phyloP scores from a whole-genome alignment of 1,140 invertebrate species.

The Hypsibius dujardini region DNA sequence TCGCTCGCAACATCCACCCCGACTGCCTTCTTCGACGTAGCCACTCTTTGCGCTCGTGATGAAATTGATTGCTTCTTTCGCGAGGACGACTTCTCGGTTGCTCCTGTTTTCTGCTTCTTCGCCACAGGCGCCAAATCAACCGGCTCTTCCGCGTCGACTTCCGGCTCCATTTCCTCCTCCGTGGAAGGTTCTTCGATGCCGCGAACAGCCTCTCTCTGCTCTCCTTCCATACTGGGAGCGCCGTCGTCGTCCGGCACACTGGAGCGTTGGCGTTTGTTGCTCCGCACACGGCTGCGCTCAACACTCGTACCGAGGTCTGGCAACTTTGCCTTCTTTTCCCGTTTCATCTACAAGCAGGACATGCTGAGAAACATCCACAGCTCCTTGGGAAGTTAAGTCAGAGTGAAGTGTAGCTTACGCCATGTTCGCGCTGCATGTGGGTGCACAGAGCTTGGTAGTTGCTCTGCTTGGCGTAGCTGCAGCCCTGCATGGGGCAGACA shows the following conservation, averaged over 20 bases:
- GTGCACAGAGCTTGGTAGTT: slow-evolving; percentile 15
- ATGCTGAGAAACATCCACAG: neutral
- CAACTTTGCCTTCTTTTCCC: neutral
- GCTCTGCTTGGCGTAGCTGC: slow-evolving; percentile 14
- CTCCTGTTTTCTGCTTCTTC: neutral
- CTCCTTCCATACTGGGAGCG: neutral
- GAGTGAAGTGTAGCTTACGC: neutral
- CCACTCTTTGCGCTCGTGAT: too few relatives aligned
- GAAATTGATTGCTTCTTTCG: neutral
- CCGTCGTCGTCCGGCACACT: neutral
- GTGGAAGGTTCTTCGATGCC: too few relatives aligned
- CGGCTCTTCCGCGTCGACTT: too few relatives aligned
- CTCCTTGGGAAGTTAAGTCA: neutral
- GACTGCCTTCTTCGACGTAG: too few relatives aligned
- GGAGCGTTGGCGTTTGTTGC: neutral
- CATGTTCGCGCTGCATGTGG: slow-evolving; percentile 14
- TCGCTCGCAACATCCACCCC: too few relatives aligned
- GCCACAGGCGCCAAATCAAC: neutral
- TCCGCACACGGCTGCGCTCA: neutral
- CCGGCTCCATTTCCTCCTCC: too few relatives aligned
- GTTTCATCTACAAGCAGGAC: neutral
- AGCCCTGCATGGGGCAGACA: slow-evolving; percentile 13
- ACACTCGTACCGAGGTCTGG: neutral
- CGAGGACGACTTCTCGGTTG: neutral
- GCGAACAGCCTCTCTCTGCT: neutral